A percentile compares a stretch with the other conserved stretches of the same genome.
Evolutionary conservation across 2,113 vertebrate species (phyloP).

Genomic region (Platanista minor): DNA sequence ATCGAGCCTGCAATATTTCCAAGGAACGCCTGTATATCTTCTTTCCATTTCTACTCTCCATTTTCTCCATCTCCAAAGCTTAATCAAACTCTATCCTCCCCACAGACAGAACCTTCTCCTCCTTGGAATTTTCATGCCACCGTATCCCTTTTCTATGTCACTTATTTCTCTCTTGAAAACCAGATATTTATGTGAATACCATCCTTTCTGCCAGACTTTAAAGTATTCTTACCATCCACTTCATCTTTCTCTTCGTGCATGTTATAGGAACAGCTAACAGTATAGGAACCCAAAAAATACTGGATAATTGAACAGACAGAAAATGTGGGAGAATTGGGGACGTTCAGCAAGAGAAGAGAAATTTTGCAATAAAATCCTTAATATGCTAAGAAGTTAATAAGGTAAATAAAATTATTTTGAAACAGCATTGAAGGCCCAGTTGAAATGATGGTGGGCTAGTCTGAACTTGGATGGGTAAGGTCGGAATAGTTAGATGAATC

Average conservation of each 20-base stretch:
- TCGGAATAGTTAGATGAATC: not conserved
- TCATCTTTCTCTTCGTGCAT: not conserved
- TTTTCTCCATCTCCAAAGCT: not conserved
- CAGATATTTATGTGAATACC: not conserved
- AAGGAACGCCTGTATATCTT: not conserved
- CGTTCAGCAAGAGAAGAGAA: not conserved
- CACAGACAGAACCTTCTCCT: not conserved
- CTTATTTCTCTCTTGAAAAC: not conserved
- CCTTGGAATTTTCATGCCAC: not conserved
- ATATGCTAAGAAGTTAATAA: not conserved
- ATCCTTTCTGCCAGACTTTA: not conserved
- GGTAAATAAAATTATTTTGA: not conserved
- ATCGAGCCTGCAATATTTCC: not conserved
- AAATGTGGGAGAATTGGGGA: not conserved
- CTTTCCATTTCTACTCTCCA: not conserved
- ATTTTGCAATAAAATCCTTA: not conserved
- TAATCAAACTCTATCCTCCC: not conserved
- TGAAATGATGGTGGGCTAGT: not conserved
- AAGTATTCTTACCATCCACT: not conserved
- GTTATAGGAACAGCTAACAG: not conserved
- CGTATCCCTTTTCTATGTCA: not conserved
- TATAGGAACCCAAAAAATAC: not conserved
- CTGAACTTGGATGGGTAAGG: not conserved
- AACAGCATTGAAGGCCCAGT: not conserved
- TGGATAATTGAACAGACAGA: not conserved